These are phyloP conservation scores for Coreius guichenoti DNA, from an alignment of 2,797 vertebrate genomes.

Conservation along the genomic window DNA sequence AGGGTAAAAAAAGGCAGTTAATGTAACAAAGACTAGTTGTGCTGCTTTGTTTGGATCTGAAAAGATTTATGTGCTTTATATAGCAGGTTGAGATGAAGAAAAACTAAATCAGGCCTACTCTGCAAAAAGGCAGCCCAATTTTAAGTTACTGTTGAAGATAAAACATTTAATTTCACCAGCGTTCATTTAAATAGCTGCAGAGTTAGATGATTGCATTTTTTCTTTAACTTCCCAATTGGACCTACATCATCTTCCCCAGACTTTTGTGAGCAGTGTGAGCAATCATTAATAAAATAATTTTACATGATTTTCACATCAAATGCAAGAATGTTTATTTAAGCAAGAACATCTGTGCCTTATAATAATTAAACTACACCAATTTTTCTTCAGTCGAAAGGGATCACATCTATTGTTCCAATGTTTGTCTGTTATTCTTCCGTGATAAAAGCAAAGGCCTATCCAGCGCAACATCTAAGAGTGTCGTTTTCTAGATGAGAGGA, in stretches of 20 bases:
- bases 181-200: background rate
- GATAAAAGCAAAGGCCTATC: slow-evolving; percentile 48
- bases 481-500: slow-evolving; percentile 77
- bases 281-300: background rate
- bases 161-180: background rate
- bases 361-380: background rate
- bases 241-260: background rate
- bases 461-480: slow-evolving; percentile 78
- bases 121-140: slow-evolving; percentile 31
- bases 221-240: background rate
- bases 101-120: slow-evolving; percentile 73
- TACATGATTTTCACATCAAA: background rate
- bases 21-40: slow-evolving; percentile 78
- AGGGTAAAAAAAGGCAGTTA: slow-evolving; percentile 79
- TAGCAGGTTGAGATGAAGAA: slow-evolving; percentile 73
- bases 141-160: background rate
- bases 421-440: slow-evolving; percentile 17
- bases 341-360: background rate
- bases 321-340: background rate
- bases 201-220: background rate
- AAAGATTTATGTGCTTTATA: slow-evolving; percentile 75
- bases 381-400: background rate
- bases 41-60: slow-evolving; percentile 76
- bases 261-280: background rate
- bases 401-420: background rate